Conservation (phyloP, 2,797 vertebrate genomes). For the Chiroxiphia lanceolata region DNA sequence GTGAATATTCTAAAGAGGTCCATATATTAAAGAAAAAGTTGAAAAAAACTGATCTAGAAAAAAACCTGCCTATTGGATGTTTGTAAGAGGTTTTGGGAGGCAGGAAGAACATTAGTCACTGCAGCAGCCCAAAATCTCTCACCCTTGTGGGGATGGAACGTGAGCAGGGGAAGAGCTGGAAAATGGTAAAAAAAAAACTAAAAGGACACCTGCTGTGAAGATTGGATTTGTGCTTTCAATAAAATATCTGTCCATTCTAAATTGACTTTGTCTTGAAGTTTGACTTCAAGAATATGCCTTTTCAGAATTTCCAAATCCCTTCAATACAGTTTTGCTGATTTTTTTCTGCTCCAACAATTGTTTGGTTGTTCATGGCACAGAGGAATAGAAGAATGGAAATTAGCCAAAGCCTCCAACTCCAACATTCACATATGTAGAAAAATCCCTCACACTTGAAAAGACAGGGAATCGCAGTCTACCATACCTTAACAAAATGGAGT, state of each 20-base stretch:
- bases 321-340: background rate
- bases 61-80: background rate
- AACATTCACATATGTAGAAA: background rate
- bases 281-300: background rate
- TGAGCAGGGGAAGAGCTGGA: background rate
- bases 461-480: background rate
- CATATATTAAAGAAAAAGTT: background rate
- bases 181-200: background rate
- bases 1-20: background rate
- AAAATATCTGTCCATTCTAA: background rate
- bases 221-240: background rate
- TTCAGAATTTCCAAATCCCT: background rate
- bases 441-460: background rate
- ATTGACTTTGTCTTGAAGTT: background rate
- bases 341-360: background rate
- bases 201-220: background rate
- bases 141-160: background rate
- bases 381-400: background rate
- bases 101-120: background rate
- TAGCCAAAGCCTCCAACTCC: background rate
- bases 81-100: background rate
- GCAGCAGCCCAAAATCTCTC: background rate
- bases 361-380: background rate
- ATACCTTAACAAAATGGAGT: background rate
- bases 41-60: background rate